A percentile compares a stretch with the other conserved stretches of the same genome.
phyloP scores from a whole-genome alignment of 2,797 vertebrate genomes.

The Scolopax bukidnonensis region DNA sequence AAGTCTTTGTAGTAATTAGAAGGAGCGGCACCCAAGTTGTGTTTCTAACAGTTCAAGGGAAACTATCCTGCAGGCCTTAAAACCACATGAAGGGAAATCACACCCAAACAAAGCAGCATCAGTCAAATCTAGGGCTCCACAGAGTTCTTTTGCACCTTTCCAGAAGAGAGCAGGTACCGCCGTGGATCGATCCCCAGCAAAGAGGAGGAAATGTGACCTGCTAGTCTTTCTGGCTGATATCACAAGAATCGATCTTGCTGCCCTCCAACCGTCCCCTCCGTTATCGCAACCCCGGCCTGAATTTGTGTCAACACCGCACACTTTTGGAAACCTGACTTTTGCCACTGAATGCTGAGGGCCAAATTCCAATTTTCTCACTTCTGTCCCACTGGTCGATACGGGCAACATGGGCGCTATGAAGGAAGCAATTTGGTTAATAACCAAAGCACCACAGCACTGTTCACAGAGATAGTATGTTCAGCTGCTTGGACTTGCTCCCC shows the following conservation, averaged over 20 bases:
- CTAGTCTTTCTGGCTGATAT: neutral
- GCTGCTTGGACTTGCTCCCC: neutral
- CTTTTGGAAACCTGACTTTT: neutral
- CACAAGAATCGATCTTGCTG: fast-evolving
- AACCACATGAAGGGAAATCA: neutral
- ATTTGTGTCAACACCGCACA: neutral
- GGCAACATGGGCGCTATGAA: neutral
- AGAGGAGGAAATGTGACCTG: neutral
- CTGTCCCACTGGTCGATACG: neutral
- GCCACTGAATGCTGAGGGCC: neutral
- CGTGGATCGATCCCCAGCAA: fast-evolving
- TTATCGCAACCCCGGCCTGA: neutral
- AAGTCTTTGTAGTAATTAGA: neutral
- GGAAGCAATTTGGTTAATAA: neutral
- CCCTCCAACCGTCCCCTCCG: neutral
- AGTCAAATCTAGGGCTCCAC: neutral
- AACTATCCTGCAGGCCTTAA: neutral
- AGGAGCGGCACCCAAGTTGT: neutral
- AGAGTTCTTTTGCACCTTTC: neutral
- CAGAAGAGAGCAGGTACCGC: neutral
- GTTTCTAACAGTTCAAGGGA: neutral
- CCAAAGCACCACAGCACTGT: neutral
- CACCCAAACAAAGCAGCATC: neutral
- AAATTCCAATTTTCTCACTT: neutral
- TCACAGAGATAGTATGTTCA: neutral